Percentiles rank a stretch among this genome's conserved stretches.
These are phyloP conservation scores for Orchestia grillus DNA, from an alignment of 1,140 invertebrate genomes.

Conservation along the genomic window DNA sequence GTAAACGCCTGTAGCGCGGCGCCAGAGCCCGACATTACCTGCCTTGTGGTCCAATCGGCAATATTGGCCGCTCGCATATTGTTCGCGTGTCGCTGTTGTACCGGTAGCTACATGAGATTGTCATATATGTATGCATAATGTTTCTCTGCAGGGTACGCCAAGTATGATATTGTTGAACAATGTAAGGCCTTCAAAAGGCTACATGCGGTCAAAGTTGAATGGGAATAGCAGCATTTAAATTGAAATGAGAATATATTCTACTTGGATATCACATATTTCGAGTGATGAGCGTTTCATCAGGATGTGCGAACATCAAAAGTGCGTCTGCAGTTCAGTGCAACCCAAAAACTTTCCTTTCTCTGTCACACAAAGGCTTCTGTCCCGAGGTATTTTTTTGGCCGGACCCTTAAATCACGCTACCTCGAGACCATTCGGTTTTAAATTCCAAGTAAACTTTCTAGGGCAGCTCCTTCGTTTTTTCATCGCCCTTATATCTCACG, in stretches of 20 bases:
- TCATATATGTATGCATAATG: not conserved
- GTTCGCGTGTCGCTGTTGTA: not conserved
- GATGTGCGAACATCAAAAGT: not conserved
- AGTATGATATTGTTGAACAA: not conserved
- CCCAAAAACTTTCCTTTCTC: not conserved
- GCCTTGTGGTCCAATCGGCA: not conserved
- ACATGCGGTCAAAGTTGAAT: not conserved
- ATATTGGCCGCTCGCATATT: not conserved
- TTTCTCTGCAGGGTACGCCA: not conserved
- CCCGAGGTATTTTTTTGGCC: not conserved
- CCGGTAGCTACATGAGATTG: not conserved
- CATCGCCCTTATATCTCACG: conserved; percentile 44
- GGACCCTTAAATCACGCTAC: conserved; percentile 3
- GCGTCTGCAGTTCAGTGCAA: not conserved
- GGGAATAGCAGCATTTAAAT: not conserved
- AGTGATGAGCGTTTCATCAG: not conserved
- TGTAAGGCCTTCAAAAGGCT: not conserved
- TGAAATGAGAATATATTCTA: not conserved
- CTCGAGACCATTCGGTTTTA: not conserved
- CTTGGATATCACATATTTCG: not conserved
- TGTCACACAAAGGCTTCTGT: not conserved
- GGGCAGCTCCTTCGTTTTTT: conserved; percentile 14
- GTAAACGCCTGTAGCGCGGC: not conserved
- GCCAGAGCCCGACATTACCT: not conserved
- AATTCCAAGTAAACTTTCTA: conserved; percentile 50